Percentiles rank a stretch among this genome's conserved stretches.
These are phyloP conservation scores for Spicauda simplicius DNA, from an alignment of 2,888 invertebrate species.

Conservation along the genomic window DNA sequence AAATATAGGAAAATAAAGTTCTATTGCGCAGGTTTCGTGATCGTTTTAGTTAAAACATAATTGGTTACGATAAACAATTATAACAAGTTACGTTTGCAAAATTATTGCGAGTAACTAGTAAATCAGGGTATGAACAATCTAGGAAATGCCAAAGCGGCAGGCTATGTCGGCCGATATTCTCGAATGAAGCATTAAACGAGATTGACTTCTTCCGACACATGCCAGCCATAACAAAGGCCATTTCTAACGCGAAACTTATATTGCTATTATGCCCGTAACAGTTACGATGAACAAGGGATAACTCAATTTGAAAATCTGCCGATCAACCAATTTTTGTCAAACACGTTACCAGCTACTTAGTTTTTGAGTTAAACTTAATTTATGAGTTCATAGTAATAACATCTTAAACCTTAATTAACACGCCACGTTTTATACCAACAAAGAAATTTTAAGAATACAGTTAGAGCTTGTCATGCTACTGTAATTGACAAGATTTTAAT, in stretches of 20 bases:
- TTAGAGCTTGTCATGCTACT: no score
- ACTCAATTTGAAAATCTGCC: conserved; percentile 7
- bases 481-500: no score
- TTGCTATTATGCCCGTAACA: conserved; percentile 1
- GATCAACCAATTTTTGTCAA: neutral
- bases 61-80: no score
- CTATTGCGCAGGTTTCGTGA: no score
- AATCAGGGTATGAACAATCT: neutral
- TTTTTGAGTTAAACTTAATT: neutral
- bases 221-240: neutral
- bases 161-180: neutral
- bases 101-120: neutral
- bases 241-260: neutral
- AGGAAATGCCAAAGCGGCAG: neutral
- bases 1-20: no score
- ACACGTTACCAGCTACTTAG: neutral
- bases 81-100: neutral
- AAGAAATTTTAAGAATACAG: no score
- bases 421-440: no score
- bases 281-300: neutral
- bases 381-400: neutral
- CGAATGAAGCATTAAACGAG: neutral
- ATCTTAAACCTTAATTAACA: neutral
- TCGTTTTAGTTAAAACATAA: no score
- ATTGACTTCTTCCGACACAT: conserved; percentile 1